phyloP scores from a whole-genome alignment of 2,888 invertebrate species.

The Limnephilus rhombicus region DNA sequence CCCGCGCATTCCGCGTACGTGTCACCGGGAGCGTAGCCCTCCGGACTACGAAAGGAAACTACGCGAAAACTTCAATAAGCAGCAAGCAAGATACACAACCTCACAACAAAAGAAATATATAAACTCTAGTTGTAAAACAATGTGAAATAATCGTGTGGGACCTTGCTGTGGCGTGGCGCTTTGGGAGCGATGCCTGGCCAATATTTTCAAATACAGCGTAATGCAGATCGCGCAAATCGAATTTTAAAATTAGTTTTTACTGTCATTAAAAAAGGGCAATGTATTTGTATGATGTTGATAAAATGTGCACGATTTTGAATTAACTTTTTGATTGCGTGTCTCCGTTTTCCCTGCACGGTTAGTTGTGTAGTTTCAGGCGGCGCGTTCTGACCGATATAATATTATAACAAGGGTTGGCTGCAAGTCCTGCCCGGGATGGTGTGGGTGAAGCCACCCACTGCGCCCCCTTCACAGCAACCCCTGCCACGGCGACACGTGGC shows the following conservation, averaged over 20 bases:
- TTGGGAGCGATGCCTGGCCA: constrained; percentile 57
- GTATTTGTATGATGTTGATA: neutral
- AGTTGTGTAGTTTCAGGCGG: constrained; percentile 67
- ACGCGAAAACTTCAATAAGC: neutral
- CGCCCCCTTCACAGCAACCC: constrained; percentile 17
- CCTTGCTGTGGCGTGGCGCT: constrained; percentile 63
- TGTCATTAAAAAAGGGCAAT: neutral
- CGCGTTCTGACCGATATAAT: constrained; percentile 32
- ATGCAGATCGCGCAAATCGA: constrained; percentile 32
- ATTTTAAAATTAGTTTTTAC: neutral
- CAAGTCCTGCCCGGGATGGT: constrained; percentile 8
- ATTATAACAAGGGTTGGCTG: constrained; percentile 10
- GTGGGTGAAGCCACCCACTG: neutral
- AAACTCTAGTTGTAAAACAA: neutral
- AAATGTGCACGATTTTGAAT: neutral
- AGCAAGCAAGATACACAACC: neutral
- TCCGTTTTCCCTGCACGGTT: constrained; percentile 69
- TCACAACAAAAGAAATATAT: neutral
- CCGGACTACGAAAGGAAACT: constrained; percentile 34
- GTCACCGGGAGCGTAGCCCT: constrained; percentile 47
- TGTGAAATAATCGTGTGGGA: neutral
- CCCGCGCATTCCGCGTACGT: constrained; percentile 58
- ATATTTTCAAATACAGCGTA: constrained; percentile 51
- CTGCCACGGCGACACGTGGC: constrained; percentile 69
- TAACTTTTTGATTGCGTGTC: constrained; percentile 6